phyloP scores from a whole-genome alignment of 2,113 vertebrate species.

The Dipodomys spectabilis region DNA sequence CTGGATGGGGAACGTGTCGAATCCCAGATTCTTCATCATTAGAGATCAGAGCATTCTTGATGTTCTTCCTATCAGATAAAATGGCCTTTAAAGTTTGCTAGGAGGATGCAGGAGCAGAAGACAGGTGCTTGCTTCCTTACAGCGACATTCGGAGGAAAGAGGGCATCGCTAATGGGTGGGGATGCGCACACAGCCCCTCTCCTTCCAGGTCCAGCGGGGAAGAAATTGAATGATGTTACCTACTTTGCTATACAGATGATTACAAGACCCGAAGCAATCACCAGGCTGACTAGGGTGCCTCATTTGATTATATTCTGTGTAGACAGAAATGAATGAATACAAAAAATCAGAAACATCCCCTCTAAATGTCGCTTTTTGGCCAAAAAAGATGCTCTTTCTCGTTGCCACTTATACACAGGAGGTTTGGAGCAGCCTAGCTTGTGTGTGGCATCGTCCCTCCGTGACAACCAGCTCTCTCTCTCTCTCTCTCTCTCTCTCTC shows the following conservation, averaged over 20 bases:
- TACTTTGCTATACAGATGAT: conserved; percentile 89
- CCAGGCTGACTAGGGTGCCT: conserved; percentile 86
- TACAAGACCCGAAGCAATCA: conserved; percentile 84
- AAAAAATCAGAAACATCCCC: conserved; percentile 82
- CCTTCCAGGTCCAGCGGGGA: conserved; percentile 87
- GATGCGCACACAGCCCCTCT: conserved; percentile 84
- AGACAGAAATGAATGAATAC: conserved; percentile 85
- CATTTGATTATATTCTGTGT: conserved; percentile 88
- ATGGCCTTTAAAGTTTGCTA: conserved; percentile 87
- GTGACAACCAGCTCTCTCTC: conserved; percentile 74
- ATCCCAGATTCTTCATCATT: conserved; percentile 87
- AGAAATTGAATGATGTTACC: conserved; percentile 86
- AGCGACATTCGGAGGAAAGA: conserved; percentile 87
- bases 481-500: conserved; percentile 23
- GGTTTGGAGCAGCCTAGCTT: conserved; percentile 86
- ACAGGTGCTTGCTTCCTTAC: conserved; percentile 86
- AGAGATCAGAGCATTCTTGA: conserved; percentile 78
- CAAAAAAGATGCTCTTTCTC: conserved; percentile 82
- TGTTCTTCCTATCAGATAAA: conserved; percentile 82
- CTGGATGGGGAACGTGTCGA: conserved; percentile 84
- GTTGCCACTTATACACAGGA: conserved; percentile 85
- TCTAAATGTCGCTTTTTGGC: conserved; percentile 86
- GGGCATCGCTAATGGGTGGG: conserved; percentile 84
- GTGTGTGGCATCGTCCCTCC: conserved; percentile 85
- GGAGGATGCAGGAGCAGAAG: conserved; percentile 80